A percentile compares a stretch with the other conserved stretches of the same genome.
Evolutionary conservation across 2,797 vertebrate genomes (phyloP).

Genomic region (Tarsius wallacei): DNA sequence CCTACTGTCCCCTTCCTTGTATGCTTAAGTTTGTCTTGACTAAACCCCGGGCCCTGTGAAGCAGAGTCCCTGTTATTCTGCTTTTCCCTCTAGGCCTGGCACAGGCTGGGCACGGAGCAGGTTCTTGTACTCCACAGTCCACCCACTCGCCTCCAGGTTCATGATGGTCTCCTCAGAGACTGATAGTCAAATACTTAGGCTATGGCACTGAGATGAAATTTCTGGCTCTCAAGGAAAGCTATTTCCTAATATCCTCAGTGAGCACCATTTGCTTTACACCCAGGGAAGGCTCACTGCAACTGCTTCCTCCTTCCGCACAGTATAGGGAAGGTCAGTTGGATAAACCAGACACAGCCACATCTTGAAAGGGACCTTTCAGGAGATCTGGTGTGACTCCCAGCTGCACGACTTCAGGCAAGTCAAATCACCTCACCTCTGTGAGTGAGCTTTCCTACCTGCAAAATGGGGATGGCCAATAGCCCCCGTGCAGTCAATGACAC

Average conservation of each 20-base stretch:
- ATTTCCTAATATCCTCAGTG: background rate
- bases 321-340: background rate
- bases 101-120: background rate
- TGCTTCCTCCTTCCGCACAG: background rate
- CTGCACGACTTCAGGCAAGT: background rate
- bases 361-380: background rate
- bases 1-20: background rate
- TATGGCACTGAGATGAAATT: background rate
- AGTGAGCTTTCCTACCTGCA: conserved; percentile 3
- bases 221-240: background rate
- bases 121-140: background rate
- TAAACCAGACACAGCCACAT: background rate
- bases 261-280: background rate
- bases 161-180: background rate
- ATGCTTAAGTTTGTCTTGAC: background rate
- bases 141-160: background rate
- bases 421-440: background rate
- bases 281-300: background rate
- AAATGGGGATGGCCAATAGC: background rate
- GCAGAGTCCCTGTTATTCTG: background rate
- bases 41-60: background rate
- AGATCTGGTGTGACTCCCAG: background rate
- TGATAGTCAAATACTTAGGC: background rate
- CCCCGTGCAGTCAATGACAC: background rate
- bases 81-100: background rate